phyloP scores from a whole-genome alignment of 2,888 invertebrate species.

The Fabriciana adippe region DNA sequence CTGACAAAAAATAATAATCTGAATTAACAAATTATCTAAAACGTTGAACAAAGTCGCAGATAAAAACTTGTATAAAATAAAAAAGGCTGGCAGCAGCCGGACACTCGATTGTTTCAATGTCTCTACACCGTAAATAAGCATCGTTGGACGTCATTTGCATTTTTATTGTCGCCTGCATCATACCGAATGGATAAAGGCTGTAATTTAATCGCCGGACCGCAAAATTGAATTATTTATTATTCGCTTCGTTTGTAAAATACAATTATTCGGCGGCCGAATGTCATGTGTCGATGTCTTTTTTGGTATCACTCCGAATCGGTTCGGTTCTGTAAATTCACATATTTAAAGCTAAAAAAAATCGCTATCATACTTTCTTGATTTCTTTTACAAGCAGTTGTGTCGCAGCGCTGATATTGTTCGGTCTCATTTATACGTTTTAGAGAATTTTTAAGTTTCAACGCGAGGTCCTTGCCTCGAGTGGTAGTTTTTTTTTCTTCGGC shows the following conservation, averaged over 20 bases:
- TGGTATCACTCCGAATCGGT: constrained; percentile 54
- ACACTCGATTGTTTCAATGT: constrained; percentile 54
- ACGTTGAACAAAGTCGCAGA: constrained; percentile 36
- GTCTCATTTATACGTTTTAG: constrained; percentile 46
- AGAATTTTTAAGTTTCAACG: constrained; percentile 37
- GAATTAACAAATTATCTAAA: constrained; percentile 15
- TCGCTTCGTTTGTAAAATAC: constrained; percentile 64
- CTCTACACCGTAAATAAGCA: constrained; percentile 68
- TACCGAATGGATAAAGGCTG: constrained; percentile 65
- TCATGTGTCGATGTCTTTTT: constrained; percentile 52
- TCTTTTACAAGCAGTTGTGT: constrained; percentile 51
- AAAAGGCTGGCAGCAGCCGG: constrained; percentile 43
- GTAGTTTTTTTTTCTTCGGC: constrained; percentile 35
- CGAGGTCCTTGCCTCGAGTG: constrained; percentile 26
- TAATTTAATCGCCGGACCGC: constrained; percentile 70
- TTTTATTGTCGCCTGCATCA: constrained; percentile 75
- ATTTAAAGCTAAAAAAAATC: constrained; percentile 50
- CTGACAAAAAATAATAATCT: constrained; percentile 2
- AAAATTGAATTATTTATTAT: constrained; percentile 80
- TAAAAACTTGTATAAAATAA: constrained; percentile 27
- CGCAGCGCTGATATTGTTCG: constrained; percentile 48
- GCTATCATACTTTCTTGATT: constrained; percentile 51
- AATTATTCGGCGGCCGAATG: constrained; percentile 61
- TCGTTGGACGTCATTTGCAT: constrained; percentile 74
- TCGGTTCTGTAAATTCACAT: constrained; percentile 51